These are phyloP conservation scores for Drosophila vallismaia DNA, from an alignment of 2,888 invertebrate genomes.

Conservation along the genomic window DNA sequence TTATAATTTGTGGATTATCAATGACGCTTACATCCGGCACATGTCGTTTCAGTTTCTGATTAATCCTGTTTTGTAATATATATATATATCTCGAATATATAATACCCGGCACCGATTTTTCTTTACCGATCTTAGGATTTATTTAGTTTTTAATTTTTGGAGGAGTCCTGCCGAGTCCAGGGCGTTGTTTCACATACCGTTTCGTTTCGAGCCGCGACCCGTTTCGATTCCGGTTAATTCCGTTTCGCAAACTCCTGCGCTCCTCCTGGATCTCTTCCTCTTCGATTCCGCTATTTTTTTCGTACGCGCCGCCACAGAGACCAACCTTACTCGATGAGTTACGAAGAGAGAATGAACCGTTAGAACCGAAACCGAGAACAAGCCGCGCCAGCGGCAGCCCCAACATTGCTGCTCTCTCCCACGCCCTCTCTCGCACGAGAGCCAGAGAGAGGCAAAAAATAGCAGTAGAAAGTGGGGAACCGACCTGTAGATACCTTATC, in stretches of 20 bases:
- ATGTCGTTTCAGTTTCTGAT: neutral
- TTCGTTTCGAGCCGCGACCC: conserved; percentile 47
- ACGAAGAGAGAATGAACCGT: conserved; percentile 24
- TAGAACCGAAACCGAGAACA: conserved; percentile 8
- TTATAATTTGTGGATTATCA: neutral
- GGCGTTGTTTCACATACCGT: conserved; percentile 77
- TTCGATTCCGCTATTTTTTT: conserved; percentile 39
- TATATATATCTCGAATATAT: neutral
- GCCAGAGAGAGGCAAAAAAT: conserved; percentile 1
- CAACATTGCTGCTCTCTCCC: conserved; percentile 3
- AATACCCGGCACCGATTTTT: neutral
- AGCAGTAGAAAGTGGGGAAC: neutral
- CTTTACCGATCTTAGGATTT: conserved; percentile 11
- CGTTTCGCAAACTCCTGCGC: conserved; percentile 28
- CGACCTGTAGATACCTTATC: conserved; percentile 1
- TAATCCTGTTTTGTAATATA: neutral
- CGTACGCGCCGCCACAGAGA: conserved; percentile 54
- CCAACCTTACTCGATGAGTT: conserved; percentile 15
- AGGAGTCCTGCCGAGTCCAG: conserved; percentile 58
- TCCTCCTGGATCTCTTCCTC: conserved; percentile 5
- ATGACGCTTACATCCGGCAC: conserved; percentile 5
- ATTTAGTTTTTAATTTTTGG: neutral
- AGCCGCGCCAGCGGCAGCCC: neutral
- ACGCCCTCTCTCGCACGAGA: conserved; percentile 1
- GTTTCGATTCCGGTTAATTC: conserved; percentile 54